Evolutionary conservation across 2,113 vertebrate genomes (phyloP).

Genomic region (Euleptes europaea): DNA sequence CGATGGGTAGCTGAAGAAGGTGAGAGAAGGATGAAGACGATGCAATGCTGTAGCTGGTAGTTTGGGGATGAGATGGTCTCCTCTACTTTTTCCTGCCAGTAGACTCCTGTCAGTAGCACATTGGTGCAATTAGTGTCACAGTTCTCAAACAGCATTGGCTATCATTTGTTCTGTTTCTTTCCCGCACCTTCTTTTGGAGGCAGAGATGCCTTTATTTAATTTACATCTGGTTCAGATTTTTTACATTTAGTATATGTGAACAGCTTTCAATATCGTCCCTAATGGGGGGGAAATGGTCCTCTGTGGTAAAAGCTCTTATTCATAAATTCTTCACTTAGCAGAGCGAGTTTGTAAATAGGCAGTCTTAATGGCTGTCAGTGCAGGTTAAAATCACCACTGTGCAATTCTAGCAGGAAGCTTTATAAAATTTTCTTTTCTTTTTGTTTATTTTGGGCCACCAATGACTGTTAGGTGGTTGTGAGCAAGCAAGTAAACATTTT

Average conservation of each 20-base stretch:
- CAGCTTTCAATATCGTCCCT: slow-evolving; percentile 54
- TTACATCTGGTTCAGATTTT: slow-evolving; percentile 62
- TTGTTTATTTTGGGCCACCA: neutral
- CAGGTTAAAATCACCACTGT: neutral
- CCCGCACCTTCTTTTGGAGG: slow-evolving; percentile 28
- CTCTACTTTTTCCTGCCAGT: neutral
- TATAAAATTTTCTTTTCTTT: neutral
- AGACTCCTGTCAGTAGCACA: neutral
- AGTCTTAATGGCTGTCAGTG: neutral
- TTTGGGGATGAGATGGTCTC: slow-evolving; percentile 8
- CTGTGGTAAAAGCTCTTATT: neutral
- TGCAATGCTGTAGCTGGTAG: neutral
- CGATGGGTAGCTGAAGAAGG: slow-evolving; percentile 32
- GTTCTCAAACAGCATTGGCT: slow-evolving; percentile 13
- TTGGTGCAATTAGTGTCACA: slow-evolving; percentile 31
- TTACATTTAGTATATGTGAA: slow-evolving; percentile 57
- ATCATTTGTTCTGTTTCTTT: slow-evolving; percentile 8
- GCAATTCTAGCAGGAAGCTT: neutral
- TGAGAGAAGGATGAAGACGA: slow-evolving; percentile 10
- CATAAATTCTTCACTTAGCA: neutral
- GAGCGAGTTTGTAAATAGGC: neutral
- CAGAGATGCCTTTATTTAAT: neutral
- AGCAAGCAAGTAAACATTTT: neutral
- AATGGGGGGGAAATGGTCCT: neutral
- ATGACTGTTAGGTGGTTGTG: neutral